Evolutionary conservation across 2,888 invertebrate genomes (phyloP).

Genomic region (Pristionchus entomophagus): DNA sequence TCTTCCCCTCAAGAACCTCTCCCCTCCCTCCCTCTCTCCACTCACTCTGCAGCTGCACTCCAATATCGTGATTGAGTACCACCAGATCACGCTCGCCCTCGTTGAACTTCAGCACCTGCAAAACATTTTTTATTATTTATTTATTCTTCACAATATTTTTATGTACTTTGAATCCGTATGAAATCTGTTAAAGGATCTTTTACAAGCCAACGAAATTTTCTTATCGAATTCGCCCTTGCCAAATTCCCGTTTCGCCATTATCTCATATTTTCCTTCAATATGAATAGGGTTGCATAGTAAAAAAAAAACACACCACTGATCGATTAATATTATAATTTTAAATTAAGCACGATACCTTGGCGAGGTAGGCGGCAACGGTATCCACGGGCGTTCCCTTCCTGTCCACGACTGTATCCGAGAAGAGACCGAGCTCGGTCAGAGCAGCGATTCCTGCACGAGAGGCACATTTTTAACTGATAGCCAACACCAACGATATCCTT

Average conservation of each 20-base stretch:
- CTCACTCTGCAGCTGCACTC: conserved; percentile 89
- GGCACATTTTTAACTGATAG: neutral
- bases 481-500: too few species aligned
- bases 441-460: conserved; percentile 55
- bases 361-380: conserved; percentile 88
- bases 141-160: too few species aligned
- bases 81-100: conserved; percentile 92
- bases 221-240: too few species aligned
- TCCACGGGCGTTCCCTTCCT: conserved; percentile 88
- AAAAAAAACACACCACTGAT: neutral
- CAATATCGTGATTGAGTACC: conserved; percentile 92
- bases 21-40: neutral
- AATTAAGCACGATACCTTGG: conserved; percentile 58
- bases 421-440: conserved; percentile 83
- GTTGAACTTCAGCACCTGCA: conserved; percentile 73
- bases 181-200: too few species aligned
- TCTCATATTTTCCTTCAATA: too few species aligned
- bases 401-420: conserved; percentile 88
- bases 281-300: too few species aligned
- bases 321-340: neutral
- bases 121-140: neutral
- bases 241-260: too few species aligned
- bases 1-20: too few species aligned
- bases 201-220: too few species aligned
- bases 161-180: too few species aligned